phyloP scores from a whole-genome alignment of 2,113 vertebrate genomes.

The Phaethon lepturus region DNA sequence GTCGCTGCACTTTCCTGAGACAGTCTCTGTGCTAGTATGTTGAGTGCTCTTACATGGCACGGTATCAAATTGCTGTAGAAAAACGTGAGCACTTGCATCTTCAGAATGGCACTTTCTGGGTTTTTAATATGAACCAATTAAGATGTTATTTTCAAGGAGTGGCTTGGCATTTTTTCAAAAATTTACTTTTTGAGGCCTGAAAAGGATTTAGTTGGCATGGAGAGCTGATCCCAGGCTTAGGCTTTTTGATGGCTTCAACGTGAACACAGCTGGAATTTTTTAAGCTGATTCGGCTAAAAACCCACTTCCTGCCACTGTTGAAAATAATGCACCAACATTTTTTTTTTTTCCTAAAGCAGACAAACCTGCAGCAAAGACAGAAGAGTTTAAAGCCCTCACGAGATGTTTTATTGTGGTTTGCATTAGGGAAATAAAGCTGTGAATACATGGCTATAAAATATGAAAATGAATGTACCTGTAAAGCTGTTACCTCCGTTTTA shows the following conservation, averaged over 20 bases:
- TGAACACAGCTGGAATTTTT: conserved; percentile 70
- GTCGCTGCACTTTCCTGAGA: conserved; percentile 1
- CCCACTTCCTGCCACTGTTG: conserved; percentile 69
- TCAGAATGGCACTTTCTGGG: conserved; percentile 52
- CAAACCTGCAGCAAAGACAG: conserved; percentile 54
- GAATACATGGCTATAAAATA: background rate
- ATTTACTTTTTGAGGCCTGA: conserved; percentile 53
- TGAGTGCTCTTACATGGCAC: conserved; percentile 52
- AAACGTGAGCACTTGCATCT: conserved; percentile 60
- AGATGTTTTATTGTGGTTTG: background rate
- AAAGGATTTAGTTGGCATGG: conserved; percentile 66
- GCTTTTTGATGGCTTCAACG: conserved; percentile 60
- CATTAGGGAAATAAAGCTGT: background rate
- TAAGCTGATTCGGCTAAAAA: conserved; percentile 72
- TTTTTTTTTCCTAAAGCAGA: background rate
- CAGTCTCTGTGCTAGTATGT: background rate
- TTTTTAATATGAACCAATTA: conserved; percentile 75
- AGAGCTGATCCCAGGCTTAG: conserved; percentile 59
- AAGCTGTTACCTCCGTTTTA: background rate
- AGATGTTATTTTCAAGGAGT: conserved; percentile 73
- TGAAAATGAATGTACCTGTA: background rate
- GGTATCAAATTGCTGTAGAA: conserved; percentile 44
- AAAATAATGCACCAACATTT: conserved; percentile 47
- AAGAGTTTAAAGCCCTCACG: conserved; percentile 1
- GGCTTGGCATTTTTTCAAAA: conserved; percentile 74